phyloP scores from a whole-genome alignment of 2,113 vertebrate species.

The Etheostoma cragini region DNA sequence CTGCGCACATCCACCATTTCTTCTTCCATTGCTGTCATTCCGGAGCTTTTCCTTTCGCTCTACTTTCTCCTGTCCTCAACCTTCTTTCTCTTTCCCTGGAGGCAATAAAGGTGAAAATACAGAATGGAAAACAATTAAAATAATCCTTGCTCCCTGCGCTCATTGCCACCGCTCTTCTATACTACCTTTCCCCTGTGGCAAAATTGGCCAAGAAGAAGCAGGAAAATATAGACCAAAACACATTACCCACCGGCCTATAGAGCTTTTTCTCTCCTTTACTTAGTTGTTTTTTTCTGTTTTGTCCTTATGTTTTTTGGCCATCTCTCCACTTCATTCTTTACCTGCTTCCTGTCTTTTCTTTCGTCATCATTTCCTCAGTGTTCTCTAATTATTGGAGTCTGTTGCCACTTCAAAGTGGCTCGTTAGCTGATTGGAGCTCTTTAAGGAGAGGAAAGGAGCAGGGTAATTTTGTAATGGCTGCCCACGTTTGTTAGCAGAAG shows the following conservation, averaged over 20 bases:
- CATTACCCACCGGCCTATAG: background rate
- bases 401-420: slow-evolving; percentile 59
- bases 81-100: slow-evolving; percentile 3
- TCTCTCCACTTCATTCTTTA: background rate
- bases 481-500: slow-evolving; percentile 34
- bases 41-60: background rate
- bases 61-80: slow-evolving; percentile 13
- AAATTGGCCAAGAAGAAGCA: background rate
- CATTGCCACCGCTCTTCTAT: background rate
- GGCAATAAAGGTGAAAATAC: slow-evolving; percentile 12
- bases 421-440: slow-evolving; percentile 62
- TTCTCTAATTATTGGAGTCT: slow-evolving; percentile 58
- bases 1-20: background rate
- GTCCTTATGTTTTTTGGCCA: background rate
- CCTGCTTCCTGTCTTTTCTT: background rate
- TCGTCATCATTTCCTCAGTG: slow-evolving; percentile 17
- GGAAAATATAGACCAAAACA: slow-evolving; percentile 17
- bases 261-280: background rate
- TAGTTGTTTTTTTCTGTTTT: background rate
- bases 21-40: background rate
- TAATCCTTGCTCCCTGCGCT: slow-evolving; percentile 22
- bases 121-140: slow-evolving; percentile 46
- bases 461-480: slow-evolving; percentile 48
- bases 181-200: background rate
- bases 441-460: slow-evolving; percentile 46